Evolutionary conservation across 2,113 vertebrate species (phyloP), one percentile per base, ranked within the genome.

Genomic region (Plectropomus leopardus): DNA sequence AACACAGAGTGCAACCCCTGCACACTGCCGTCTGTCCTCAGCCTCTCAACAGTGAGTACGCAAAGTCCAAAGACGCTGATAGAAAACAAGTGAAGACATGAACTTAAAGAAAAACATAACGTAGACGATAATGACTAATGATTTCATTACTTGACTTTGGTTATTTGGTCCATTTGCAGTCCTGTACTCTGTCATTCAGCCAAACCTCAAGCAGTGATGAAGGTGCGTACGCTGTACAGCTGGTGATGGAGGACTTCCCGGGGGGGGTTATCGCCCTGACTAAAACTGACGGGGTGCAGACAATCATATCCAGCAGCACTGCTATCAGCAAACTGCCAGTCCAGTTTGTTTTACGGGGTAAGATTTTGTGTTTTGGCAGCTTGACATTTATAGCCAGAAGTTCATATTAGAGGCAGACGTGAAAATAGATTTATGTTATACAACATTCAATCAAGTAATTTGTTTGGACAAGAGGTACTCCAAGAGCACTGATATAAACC

Each of bases 201-300:
- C 3, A 78, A 2, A 82, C 40, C 1, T 6, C 0, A 1, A 54
- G 9, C 45, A 54, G 5, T 15, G 0, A 2, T 26, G 51, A 57
- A 26, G 82, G 82, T 10, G 0, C 15, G 0, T 89, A 86, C 11
- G 82, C 16, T 0, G 59, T 89, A 9, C 91, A 91, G 83, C 14
- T 92, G 74, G 44, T 88, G 73, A 82, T 92, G 76, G 91, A 92
- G 86, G 91, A 92, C 74, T 91, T 89, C 0, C 76, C 88, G 48
- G 47, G 2, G 0, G 34, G 81, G 42, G 36, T 1, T 0, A 86
- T 92, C 51, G 69, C 0, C 17, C 51, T 92, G 67, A 78, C 47
- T 61, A 6, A 72, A 3, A 53, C 23, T 4, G 2, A 32, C 3
- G 50, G 57, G 1, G 1, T 0, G 0, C 19, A 51, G 34, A 13